Percentiles rank a stretch among this genome's conserved stretches.
phyloP scores from a whole-genome alignment of 2,888 invertebrate species.

The Spodoptera littoralis region DNA sequence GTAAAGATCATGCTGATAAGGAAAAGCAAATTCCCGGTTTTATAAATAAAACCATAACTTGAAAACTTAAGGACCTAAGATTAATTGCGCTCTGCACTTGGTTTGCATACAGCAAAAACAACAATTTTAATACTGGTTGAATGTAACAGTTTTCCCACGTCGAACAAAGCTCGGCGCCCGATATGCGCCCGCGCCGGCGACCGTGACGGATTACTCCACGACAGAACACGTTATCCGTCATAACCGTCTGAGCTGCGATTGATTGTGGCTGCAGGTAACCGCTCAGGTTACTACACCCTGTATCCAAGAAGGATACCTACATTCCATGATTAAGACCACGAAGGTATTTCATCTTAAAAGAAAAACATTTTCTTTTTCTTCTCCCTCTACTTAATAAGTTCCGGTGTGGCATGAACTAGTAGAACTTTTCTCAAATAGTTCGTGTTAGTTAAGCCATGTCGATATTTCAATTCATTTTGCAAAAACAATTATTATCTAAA shows the following conservation, averaged over 20 bases:
- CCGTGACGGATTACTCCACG: conserved; percentile 77
- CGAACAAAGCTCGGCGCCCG: conserved; percentile 64
- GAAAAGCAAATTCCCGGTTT: no score
- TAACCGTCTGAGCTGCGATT: conserved; percentile 63
- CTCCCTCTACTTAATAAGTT: no score
- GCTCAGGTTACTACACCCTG: conserved; percentile 40
- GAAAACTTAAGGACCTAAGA: conserved; percentile 19
- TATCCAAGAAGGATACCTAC: no score
- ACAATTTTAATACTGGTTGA: conserved; percentile 37
- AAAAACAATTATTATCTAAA: no score
- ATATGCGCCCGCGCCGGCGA: conserved; percentile 56
- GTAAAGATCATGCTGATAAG: no score
- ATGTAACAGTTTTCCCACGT: conserved; percentile 70
- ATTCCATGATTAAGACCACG: no score
- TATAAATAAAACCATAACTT: not conserved
- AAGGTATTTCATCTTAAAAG: no score
- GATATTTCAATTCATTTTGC: no score
- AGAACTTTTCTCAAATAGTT: no score
- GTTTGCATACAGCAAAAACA: conserved; percentile 43
- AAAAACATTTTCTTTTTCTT: no score
- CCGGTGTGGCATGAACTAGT: no score
- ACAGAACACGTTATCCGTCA: conserved; percentile 76
- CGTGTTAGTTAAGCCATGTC: no score
- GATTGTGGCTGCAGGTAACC: conserved; percentile 65
- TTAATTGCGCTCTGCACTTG: conserved; percentile 27